Evolutionary conservation across 1,140 invertebrate species (phyloP), one percentile per base, ranked within the genome.

Genomic region (Platorchestia sp.): DNA sequence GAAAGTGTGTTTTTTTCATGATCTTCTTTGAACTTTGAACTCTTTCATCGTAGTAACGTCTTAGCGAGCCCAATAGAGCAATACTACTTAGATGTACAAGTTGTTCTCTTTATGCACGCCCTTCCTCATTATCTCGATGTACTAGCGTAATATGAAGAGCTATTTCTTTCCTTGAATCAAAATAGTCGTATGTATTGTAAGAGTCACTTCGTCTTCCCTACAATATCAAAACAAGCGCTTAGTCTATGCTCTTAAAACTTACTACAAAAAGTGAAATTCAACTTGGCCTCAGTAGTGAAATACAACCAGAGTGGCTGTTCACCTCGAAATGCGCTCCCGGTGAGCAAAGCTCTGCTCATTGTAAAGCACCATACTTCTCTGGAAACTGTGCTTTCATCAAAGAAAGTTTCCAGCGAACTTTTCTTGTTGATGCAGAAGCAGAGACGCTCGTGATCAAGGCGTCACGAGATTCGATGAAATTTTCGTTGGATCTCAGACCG

Each of bases 151-250:
- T 75, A 75, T 75, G 36, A 75, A 75, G 59, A 75, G 59, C 59
- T 75, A 75, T 75, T 75, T 75, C 59, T 75, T 75, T 75, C 27
- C 59, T 75, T 75, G 59, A 89, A 89, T 89, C 87, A 89, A 89
- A 89, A 42, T 89, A 42, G 42, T 41, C 87, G 0, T 89, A 89
- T 44, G 87, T 89, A 42, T n/a, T n/a, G n/a, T 89, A 89, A 89
- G 87, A 27, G 59, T 75, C 87, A 89, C 87, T 89, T 89, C 41
- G 87, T 89, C 87, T 89, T 89, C 87, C 87, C 87, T 89, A 89
- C 43, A 44, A 89, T 89, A 89, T 89, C 87, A 89, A 89, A 89
- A 89, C 42, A 89, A 42, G 87, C 87, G 87, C 87, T 89, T 89
- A 89, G 87, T 44, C 43, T 89, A 43, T 89, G 42, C n/a, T 42